A percentile compares a stretch with the other conserved stretches of the same genome.
Evolutionary conservation across 1,140 invertebrate genomes (phyloP).

Genomic region (Rhagoletis zephyria): DNA sequence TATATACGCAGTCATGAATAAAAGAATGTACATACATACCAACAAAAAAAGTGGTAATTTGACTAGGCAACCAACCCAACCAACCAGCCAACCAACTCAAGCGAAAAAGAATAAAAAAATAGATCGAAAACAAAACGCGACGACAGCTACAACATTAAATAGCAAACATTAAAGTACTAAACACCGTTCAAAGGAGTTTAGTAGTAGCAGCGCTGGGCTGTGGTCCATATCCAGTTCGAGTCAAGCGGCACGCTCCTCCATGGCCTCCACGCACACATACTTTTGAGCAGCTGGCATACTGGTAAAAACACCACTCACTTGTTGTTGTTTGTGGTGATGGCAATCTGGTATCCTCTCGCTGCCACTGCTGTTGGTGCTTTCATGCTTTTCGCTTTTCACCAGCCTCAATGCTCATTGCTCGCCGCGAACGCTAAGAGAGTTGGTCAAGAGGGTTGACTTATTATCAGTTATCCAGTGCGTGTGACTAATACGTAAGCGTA

Average conservation of each 20-base stretch:
- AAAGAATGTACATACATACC: not conserved
- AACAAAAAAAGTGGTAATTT: not conserved
- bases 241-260: not conserved
- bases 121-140: slow-evolving; percentile 42
- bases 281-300: not conserved
- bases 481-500: slow-evolving; percentile 49
- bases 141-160: slow-evolving; percentile 49
- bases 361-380: too few relatives aligned
- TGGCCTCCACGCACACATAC: not conserved
- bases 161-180: slow-evolving; percentile 40
- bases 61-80: not conserved
- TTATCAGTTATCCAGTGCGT: not conserved
- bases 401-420: too few relatives aligned
- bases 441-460: not conserved
- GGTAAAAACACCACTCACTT: not conserved
- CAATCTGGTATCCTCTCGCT: too few relatives aligned
- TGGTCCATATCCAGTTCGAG: too few relatives aligned
- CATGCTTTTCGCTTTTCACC: too few relatives aligned
- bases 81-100: slow-evolving; percentile 4
- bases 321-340: not conserved
- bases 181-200: slow-evolving; percentile 33
- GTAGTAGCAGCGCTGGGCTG: not conserved
- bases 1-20: not conserved
- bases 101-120: not conserved
- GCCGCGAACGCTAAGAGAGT: too few relatives aligned